Evolutionary conservation across 2,888 invertebrate species (phyloP).

Genomic region (Phyllotreta striolata): DNA sequence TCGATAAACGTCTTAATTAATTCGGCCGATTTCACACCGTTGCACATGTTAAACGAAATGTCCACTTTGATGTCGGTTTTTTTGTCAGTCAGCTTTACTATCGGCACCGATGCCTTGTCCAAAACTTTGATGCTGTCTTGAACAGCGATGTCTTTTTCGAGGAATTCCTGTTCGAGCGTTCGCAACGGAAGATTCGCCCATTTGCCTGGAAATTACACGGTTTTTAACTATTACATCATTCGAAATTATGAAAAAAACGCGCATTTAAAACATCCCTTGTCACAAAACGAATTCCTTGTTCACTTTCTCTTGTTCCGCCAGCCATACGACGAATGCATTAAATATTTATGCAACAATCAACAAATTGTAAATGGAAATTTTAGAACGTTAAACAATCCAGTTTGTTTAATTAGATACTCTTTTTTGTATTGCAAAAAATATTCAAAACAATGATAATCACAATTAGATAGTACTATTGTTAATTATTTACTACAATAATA

Average conservation of each 20-base stretch:
- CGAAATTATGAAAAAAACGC: background rate
- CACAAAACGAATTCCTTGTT: too few species aligned
- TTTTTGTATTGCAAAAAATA: too few species aligned
- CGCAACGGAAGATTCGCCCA: slow-evolving; percentile 92
- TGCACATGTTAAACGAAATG: slow-evolving; percentile 99
- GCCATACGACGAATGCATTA: too few species aligned
- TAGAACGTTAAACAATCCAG: too few species aligned
- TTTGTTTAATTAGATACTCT: too few species aligned
- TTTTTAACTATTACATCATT: background rate
- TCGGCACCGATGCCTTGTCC: slow-evolving; percentile 98
- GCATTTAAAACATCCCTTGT: background rate
- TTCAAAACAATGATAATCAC: too few species aligned
- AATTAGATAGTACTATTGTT: too few species aligned
- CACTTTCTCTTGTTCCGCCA: too few species aligned
- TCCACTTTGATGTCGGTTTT: slow-evolving; percentile 91
- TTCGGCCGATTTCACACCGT: slow-evolving; percentile 96
- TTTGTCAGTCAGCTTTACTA: slow-evolving; percentile 89
- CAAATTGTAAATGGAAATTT: too few species aligned
- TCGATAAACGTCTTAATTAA: slow-evolving; percentile 91
- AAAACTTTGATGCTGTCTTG: slow-evolving; percentile 92
- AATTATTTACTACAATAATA: too few species aligned
- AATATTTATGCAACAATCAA: too few species aligned
- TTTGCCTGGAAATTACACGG: slow-evolving; percentile 67
- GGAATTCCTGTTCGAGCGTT: slow-evolving; percentile 89
- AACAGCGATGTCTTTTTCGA: slow-evolving; percentile 89